Conservation (phyloP, 2,888 invertebrate genomes). For the Oscheius onirici region DNA sequence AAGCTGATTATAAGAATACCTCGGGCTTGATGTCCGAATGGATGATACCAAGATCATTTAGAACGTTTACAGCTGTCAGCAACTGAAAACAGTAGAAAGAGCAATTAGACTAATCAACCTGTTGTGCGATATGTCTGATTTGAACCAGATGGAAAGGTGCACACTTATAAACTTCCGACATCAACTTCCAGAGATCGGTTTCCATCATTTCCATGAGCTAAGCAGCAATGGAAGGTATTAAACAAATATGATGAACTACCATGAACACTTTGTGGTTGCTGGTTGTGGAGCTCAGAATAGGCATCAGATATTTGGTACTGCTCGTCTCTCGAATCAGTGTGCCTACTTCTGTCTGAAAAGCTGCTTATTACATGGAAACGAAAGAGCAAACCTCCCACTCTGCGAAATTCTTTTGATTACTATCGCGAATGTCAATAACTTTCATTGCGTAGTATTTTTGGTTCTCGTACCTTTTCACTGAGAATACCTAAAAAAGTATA, state of each 20-base stretch:
- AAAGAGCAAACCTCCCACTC: background rate
- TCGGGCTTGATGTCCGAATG: conserved; percentile 1
- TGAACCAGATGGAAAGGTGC: background rate
- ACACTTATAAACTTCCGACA: background rate
- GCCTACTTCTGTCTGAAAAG: background rate
- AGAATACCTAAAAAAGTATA: background rate
- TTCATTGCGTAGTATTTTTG: background rate
- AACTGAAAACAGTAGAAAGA: background rate
- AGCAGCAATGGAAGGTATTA: no score
- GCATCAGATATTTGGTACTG: background rate
- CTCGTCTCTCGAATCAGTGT: background rate
- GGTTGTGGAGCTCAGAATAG: background rate
- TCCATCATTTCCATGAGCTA: background rate
- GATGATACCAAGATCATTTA: background rate
- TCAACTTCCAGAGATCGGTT: background rate
- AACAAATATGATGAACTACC: background rate
- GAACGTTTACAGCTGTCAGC: background rate
- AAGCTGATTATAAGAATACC: no score
- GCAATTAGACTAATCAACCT: background rate
- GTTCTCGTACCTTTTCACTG: background rate
- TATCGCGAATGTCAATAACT: background rate
- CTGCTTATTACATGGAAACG: background rate
- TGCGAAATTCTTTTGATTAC: background rate
- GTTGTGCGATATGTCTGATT: background rate
- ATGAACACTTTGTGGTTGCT: background rate